phyloP scores from a whole-genome alignment of 2,888 invertebrate species.

The Coelogynopora nodosa region DNA sequence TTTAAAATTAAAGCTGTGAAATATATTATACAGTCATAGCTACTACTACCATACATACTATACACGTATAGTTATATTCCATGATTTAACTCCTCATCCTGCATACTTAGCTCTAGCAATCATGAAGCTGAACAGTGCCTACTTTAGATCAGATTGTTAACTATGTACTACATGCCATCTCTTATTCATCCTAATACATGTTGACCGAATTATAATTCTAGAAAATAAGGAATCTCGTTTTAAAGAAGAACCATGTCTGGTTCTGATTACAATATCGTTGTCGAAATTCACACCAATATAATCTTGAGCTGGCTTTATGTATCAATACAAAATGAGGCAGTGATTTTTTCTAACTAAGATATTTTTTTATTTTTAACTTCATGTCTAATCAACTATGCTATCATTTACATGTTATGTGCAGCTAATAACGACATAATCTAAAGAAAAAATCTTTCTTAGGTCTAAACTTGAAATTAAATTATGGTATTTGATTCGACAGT shows the following conservation, averaged over 20 bases:
- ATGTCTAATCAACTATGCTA: no score
- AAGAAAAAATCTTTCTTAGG: background rate
- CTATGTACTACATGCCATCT: conserved; percentile 23
- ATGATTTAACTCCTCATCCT: conserved; percentile 2
- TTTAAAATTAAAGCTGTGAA: no score
- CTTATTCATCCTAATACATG: background rate
- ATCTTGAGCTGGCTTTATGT: no score
- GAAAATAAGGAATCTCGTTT: background rate
- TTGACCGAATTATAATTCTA: background rate
- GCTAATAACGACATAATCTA: background rate
- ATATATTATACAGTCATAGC: no score
- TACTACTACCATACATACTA: background rate
- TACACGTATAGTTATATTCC: background rate
- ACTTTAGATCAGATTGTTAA: conserved; percentile 22
- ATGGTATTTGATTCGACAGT: no score
- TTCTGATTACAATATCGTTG: no score
- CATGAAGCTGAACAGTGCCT: conserved; percentile 23
- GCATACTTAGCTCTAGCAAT: conserved; percentile 6
- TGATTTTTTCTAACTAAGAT: no score
- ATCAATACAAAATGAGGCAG: no score
- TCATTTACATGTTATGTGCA: background rate
- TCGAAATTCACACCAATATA: no score
- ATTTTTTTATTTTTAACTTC: no score
- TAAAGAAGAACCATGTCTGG: background rate
- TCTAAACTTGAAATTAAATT: background rate